These are phyloP conservation scores for Cephalotes varians DNA, from an alignment of 2,888 invertebrate genomes.

Conservation along the genomic window DNA sequence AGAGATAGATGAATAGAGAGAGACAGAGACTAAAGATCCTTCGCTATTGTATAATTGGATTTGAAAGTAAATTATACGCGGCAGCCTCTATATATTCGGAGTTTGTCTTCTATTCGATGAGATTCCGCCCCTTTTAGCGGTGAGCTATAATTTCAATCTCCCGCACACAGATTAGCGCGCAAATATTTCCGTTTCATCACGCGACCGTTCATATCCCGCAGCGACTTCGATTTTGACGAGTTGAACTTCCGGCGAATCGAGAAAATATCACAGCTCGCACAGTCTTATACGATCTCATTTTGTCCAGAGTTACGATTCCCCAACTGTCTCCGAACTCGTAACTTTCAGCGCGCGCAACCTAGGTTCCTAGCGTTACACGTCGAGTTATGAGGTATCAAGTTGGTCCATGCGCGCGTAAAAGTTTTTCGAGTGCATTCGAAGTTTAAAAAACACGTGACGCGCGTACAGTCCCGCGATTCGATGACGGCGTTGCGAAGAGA, in stretches of 20 bases:
- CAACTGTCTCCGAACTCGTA: conserved; percentile 64
- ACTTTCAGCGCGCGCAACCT: conserved; percentile 16
- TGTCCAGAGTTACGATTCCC: conserved; percentile 51
- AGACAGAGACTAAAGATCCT: conserved; percentile 58
- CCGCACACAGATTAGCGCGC: conserved; percentile 1
- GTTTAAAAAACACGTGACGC: conserved; percentile 51
- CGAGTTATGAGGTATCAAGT: conserved; percentile 46
- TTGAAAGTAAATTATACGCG: conserved; percentile 68
- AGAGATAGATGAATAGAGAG: conserved; percentile 29
- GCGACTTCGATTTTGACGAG: conserved; percentile 23
- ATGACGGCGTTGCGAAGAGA: not conserved
- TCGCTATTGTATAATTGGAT: conserved; percentile 70
- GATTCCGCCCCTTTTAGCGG: conserved; percentile 11
- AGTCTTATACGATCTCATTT: not conserved
- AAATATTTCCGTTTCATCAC: not conserved
- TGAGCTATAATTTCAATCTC: conserved; percentile 20
- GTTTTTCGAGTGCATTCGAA: conserved; percentile 45
- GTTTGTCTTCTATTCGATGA: conserved; percentile 42
- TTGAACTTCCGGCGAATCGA: not conserved
- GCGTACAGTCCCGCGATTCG: conserved; percentile 4
- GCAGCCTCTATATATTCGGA: conserved; percentile 48
- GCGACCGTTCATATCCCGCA: not conserved
- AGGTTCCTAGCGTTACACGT: conserved; percentile 31
- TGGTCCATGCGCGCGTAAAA: conserved; percentile 25
- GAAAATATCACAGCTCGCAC: not conserved